Evolutionary conservation across 2,113 vertebrate genomes (phyloP), one percentile per base, ranked within the genome.

Genomic region (Siniperca chuatsi): DNA sequence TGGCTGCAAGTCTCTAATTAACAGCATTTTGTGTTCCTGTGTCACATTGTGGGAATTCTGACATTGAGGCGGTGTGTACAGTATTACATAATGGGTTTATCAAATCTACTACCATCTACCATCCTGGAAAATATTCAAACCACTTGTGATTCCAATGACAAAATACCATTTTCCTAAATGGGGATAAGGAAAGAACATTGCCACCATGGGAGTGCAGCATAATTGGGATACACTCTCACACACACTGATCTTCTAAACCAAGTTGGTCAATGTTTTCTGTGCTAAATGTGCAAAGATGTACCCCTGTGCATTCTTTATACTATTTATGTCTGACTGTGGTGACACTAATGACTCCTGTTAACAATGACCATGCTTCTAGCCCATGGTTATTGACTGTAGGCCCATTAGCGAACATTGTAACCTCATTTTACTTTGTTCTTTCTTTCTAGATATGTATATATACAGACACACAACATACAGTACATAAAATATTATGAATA

Each of bases 311-410:
- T 90, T 89, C 77, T 92, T 91, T 82, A 50, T 55, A 86, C 57
- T 57, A 67, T 81, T 90, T 91, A 82, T 86, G 77, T 84, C 85
- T 67, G 40, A 69, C 66, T 75, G 55, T 64, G 65, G 48, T 80
- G 90, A 90, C 88, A 90, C 75, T 90, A 91, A 92, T 86, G 86
- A 79, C 74, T 75, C 21, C 33, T 60, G 84, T 86, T 90, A 90
- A 89, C 82, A 75, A 82, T 78, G 46, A 58, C 57, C 67, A 82
- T 70, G 82, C 57, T 20, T 89, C 57, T 8, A 75, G 68, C 52
- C 58, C 18, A 44, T 81, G 46, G 57, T 82, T 79, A 67, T 58
- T 68, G 75, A 78, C 62, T 84, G 23, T 67, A 46, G 29, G 33
- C 23, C 77, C 46, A 78, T 82, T 85, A 62, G 18, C 65, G 42